Percentiles rank a stretch among this genome's conserved stretches.
Evolutionary conservation across 2,797 vertebrate genomes (phyloP).

Genomic region (Tolypeutes matacus): DNA sequence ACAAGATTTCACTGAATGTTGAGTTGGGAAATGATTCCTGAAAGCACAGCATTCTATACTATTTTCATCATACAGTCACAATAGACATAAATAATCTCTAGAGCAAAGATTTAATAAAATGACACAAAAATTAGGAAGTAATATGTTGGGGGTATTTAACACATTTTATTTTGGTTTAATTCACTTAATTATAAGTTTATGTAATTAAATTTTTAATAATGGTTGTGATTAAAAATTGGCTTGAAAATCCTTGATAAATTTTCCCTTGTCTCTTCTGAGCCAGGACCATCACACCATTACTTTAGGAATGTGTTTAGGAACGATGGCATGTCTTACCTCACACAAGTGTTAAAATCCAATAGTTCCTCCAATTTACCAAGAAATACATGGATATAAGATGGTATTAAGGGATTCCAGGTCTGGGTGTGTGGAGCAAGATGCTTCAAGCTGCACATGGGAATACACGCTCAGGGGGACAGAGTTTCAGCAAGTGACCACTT

Average conservation of each 20-base stretch:
- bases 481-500: too few relatives aligned
- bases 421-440: too few relatives aligned
- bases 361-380: not conserved
- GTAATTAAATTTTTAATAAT: not conserved
- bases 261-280: not conserved
- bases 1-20: rapidly evolving
- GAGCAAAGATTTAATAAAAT: not conserved
- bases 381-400: not conserved
- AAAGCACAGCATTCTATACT: not conserved
- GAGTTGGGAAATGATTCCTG: not conserved
- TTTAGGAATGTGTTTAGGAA: not conserved
- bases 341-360: not conserved
- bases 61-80: not conserved
- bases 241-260: not conserved
- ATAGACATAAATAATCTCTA: rapidly evolving
- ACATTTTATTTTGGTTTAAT: not conserved
- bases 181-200: not conserved
- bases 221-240: not conserved
- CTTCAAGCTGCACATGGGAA: too few relatives aligned
- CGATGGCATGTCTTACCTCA: not conserved
- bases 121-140: not conserved
- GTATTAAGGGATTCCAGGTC: not conserved
- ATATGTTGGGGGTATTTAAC: not conserved
- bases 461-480: too few relatives aligned
- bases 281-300: too few relatives aligned